Percentiles rank a stretch among this genome's conserved stretches.
These are phyloP conservation scores for Smithornis capensis DNA, from an alignment of 2,113 vertebrate species.

Conservation along the genomic window DNA sequence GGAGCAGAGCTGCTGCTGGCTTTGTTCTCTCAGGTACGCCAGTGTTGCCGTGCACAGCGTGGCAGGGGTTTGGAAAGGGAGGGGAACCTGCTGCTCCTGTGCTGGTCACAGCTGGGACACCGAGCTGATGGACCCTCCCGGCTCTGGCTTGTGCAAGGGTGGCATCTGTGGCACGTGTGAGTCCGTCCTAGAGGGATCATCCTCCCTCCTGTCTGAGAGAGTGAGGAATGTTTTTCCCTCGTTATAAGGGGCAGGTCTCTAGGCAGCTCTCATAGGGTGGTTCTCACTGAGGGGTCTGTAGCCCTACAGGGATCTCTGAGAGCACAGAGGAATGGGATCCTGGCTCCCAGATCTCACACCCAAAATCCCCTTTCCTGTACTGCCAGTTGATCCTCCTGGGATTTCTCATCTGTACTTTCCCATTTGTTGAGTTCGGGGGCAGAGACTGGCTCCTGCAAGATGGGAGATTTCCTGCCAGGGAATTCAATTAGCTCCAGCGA, in stretches of 20 bases:
- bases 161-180: background rate
- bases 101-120: background rate
- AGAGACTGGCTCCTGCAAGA: background rate
- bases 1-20: background rate
- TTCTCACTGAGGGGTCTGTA: background rate
- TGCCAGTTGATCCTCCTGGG: background rate
- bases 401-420: background rate
- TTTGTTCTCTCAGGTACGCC: background rate
- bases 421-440: background rate
- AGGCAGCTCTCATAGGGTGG: background rate
- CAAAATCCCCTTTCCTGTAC: background rate
- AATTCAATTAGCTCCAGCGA: background rate
- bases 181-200: background rate
- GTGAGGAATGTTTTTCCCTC: background rate
- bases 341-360: background rate
- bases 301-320: background rate
- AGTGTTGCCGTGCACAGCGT: background rate
- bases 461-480: background rate
- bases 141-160: background rate
- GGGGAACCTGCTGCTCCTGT: background rate
- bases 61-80: background rate
- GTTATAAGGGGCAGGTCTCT: accelerated
- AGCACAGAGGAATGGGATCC: background rate
- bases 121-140: accelerated
- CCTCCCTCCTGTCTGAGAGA: background rate